These are phyloP conservation scores for Heliconius ismenius DNA, from an alignment of 2,888 invertebrate genomes.

Conservation along the genomic window DNA sequence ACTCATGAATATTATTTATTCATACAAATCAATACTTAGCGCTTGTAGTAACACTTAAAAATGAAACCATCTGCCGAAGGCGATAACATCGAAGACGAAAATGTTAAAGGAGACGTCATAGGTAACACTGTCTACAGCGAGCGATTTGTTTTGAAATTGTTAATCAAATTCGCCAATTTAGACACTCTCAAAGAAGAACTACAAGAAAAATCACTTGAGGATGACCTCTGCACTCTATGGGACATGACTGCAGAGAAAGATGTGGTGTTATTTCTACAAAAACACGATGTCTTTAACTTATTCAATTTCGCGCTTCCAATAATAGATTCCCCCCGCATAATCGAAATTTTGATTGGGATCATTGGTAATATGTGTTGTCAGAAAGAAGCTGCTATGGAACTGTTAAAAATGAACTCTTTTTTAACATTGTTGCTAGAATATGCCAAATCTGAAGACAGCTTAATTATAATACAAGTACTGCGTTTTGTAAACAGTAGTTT, in stretches of 20 bases:
- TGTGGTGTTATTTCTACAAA: constrained; percentile 86
- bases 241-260: constrained; percentile 92
- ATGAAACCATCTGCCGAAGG: constrained; percentile 56
- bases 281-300: constrained; percentile 85
- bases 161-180: constrained; percentile 83
- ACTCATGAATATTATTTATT: not conserved
- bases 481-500: constrained; percentile 84
- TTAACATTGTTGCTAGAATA: constrained; percentile 81
- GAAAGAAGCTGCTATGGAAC: constrained; percentile 79
- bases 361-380: constrained; percentile 91
- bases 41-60: constrained; percentile 9
- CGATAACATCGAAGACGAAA: constrained; percentile 35
- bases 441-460: constrained; percentile 85
- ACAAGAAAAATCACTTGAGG: constrained; percentile 84
- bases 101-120: constrained; percentile 88
- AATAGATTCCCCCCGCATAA: constrained; percentile 84
- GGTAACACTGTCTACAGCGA: constrained; percentile 91
- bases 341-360: constrained; percentile 92
- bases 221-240: constrained; percentile 90
- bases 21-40: not conserved
- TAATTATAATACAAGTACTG: constrained; percentile 87
- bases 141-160: constrained; percentile 86
- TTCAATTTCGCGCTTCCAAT: constrained; percentile 81
- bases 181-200: constrained; percentile 77
- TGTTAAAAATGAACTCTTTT: constrained; percentile 82